These are phyloP conservation scores for Dasyornis broadbenti DNA, from an alignment of 2,113 vertebrate genomes.

Conservation along the genomic window DNA sequence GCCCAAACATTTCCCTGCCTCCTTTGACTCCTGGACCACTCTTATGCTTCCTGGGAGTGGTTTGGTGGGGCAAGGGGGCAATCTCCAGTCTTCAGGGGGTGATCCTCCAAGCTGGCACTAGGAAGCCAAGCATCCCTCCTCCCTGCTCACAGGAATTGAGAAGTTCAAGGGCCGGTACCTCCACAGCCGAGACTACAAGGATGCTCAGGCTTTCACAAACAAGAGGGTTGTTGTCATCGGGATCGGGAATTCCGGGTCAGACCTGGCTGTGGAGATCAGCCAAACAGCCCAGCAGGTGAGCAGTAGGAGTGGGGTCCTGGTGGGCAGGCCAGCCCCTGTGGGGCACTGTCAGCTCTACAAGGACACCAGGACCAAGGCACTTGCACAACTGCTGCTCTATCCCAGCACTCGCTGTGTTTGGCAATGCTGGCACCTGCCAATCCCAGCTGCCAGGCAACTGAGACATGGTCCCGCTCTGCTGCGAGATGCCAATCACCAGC, in stretches of 20 bases:
- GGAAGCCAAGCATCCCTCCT: not conserved
- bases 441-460: not conserved
- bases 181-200: conserved; percentile 90
- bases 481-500: too few relatives aligned
- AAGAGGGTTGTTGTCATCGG: conserved; percentile 87
- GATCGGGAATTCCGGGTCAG: conserved; percentile 87
- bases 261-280: conserved; percentile 89
- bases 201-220: conserved; percentile 66
- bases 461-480: not conserved
- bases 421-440: not conserved
- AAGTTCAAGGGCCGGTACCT: conserved; percentile 79
- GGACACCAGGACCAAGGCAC: not conserved
- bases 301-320: fast-evolving
- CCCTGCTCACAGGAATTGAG: conserved; percentile 74
- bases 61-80: fast-evolving
- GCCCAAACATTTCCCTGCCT: not conserved
- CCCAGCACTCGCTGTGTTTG: fast-evolving
- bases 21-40: fast-evolving
- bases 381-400: fast-evolving
- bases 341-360: not conserved
- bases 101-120: not conserved
- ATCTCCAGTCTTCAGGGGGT: not conserved
- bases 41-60: not conserved
- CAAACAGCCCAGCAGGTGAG: conserved; percentile 83
- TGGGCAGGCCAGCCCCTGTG: fast-evolving